Evolutionary conservation across 2,797 vertebrate genomes (phyloP).

Genomic region (Sandelia bainsii): DNA sequence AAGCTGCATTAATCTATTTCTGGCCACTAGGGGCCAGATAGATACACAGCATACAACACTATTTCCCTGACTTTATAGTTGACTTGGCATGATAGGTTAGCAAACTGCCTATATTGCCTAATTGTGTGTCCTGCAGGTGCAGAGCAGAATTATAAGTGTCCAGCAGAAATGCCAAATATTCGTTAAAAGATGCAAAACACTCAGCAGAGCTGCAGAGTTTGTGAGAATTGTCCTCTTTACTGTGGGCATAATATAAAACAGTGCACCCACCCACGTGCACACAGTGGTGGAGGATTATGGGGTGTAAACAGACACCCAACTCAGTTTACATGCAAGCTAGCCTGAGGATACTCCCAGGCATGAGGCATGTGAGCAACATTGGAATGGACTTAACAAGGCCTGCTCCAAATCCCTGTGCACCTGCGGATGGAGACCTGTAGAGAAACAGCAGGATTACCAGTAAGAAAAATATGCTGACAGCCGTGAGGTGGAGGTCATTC

Average conservation of each 20-base stretch:
- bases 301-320: slow-evolving; percentile 30
- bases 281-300: slow-evolving; percentile 19
- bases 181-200: not conserved
- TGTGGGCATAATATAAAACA: not conserved
- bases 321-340: slow-evolving; percentile 25
- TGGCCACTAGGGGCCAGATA: too few relatives aligned
- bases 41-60: too few relatives aligned
- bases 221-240: not conserved
- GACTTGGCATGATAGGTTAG: too few relatives aligned
- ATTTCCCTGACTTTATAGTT: too few relatives aligned
- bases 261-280: not conserved
- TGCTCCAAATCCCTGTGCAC: slow-evolving; percentile 46
- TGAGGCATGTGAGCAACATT: slow-evolving; percentile 34
- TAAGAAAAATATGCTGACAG: slow-evolving; percentile 56
- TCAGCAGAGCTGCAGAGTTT: not conserved
- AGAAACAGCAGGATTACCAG: slow-evolving; percentile 61
- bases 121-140: too few relatives aligned
- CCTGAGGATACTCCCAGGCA: slow-evolving; percentile 34
- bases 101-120: too few relatives aligned
- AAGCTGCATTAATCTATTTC: too few relatives aligned
- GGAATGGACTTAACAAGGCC: slow-evolving; percentile 40
- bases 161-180: not conserved
- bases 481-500: slow-evolving; percentile 48
- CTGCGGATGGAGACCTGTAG: slow-evolving; percentile 19
- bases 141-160: not conserved